A percentile compares a stretch with the other conserved stretches of the same genome.
phyloP scores from a whole-genome alignment of 2,888 invertebrate species.

The Dynastes tityus region DNA sequence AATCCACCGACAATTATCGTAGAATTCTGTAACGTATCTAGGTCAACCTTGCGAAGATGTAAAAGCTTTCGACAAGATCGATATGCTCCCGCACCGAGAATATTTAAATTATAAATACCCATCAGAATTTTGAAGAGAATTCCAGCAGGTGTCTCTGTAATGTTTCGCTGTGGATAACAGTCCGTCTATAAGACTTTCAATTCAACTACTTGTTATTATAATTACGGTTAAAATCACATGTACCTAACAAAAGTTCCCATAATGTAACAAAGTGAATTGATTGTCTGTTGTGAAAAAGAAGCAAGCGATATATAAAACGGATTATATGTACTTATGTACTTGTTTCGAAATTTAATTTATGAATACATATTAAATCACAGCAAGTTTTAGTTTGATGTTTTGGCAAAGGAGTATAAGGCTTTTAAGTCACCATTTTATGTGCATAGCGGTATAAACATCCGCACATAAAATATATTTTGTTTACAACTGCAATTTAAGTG shows the following conservation, averaged over 20 bases:
- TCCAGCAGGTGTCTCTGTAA: neutral
- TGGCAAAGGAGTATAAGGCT: too few species aligned
- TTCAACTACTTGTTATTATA: too few species aligned
- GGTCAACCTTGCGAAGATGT: slow-evolving; percentile 8
- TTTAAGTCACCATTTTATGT: too few species aligned
- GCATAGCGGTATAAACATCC: too few species aligned
- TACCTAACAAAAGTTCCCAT: neutral
- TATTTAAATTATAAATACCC: neutral
- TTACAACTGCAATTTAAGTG: too few species aligned
- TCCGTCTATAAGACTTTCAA: too few species aligned
- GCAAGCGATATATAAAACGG: neutral
- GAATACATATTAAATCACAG: neutral
- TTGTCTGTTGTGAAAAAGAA: slow-evolving; percentile 8
- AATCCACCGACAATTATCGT: neutral
- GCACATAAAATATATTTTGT: too few species aligned
- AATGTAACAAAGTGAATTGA: neutral
- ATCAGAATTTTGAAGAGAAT: slow-evolving; percentile 2
- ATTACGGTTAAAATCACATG: too few species aligned
- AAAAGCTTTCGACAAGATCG: slow-evolving; percentile 16
- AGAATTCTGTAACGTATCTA: slow-evolving; percentile 1
- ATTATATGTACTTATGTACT: neutral
- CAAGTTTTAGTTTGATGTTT: neutral
- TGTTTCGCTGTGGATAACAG: neutral
- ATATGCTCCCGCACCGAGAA: slow-evolving; percentile 6
- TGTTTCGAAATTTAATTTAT: neutral